Base-by-base conservation (phyloP, 35 echinoderm and acorn worm genomes). In the Lytechinus pictus region DNA sequence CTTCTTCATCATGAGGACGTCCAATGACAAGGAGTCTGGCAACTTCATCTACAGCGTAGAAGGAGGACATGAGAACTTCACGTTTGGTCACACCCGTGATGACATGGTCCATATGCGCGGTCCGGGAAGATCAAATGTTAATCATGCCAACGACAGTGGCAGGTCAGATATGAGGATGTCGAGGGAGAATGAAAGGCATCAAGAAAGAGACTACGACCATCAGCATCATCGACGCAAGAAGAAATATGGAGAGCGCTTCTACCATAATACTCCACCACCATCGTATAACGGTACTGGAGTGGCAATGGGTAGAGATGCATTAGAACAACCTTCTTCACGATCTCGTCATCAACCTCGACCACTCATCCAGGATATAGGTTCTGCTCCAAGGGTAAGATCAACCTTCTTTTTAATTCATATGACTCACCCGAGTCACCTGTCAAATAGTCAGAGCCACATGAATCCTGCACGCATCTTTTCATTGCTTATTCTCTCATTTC, bases 31-130 rank as follows among this genome's bases (percentile, higher is more conserved):
- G 53, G 66, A 79, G 19, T 6, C n/a, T 16, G 53, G 54, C 92
- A 93, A 93, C 53, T 93, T 93, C 53, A 93, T 93, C 92, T 93
- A 93, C 92, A 93, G 54, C 92, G 92, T 93, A 21, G 92, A 93
- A 11, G 92, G 53, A 13, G 92, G 92, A 9, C 92, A 57, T 0
- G 92, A 93, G 12, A 93, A 93, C 92, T 93, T 93, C 55, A 57
- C 55, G 92, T 57, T 93, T 19, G 92, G 92, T 53, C 29, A 53
- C 29, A 54, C 92, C 54, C 52, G 92, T 27, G 92, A 93, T n/a
- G 92, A 93, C 53, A 93, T 93, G 92, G 9, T 93, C 10, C 54
- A 93, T 54, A 93, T 93, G 92, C 52, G 92, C 10, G 92, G 92
- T n/a, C 53, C 92, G 12, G n/a, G 9, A 53, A 93, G 52, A 54